These are phyloP conservation scores for Hexactinellida sp. DNA, from an alignment of 37 sponge, comb jelly and placozoan species.

Conservation along the genomic window DNA sequence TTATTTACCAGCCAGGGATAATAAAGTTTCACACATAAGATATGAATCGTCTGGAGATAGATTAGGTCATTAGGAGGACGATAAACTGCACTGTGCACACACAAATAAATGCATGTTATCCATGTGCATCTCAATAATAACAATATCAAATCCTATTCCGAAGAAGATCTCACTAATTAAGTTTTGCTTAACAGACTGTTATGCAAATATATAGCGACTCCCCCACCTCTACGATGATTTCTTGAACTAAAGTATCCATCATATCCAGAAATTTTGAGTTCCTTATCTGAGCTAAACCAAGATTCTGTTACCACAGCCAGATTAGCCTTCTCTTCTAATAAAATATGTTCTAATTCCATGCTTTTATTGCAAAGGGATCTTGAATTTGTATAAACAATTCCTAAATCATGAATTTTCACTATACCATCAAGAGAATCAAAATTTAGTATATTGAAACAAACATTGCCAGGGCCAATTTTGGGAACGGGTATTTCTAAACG, in stretches of 20 bases:
- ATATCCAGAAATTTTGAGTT: not conserved
- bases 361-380: not conserved
- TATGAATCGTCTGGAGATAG: not conserved
- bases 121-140: not conserved
- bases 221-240: not conserved
- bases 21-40: not conserved
- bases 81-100: not conserved
- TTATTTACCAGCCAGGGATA: not conserved
- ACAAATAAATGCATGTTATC: not conserved
- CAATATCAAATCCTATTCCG: not conserved
- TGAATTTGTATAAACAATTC: not conserved
- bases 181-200: no score
- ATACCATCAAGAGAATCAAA: not conserved
- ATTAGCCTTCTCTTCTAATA: not conserved
- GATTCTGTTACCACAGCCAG: not conserved
- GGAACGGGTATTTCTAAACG: not conserved
- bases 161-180: no score
- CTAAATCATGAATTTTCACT: not conserved
- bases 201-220: not conserved
- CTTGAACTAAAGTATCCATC: not conserved
- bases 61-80: not conserved
- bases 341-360: not conserved
- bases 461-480: not conserved
- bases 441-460: not conserved
- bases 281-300: not conserved